Base-by-base conservation (phyloP, 2,797 vertebrate species). In the Babyrousa celebensis region DNA sequence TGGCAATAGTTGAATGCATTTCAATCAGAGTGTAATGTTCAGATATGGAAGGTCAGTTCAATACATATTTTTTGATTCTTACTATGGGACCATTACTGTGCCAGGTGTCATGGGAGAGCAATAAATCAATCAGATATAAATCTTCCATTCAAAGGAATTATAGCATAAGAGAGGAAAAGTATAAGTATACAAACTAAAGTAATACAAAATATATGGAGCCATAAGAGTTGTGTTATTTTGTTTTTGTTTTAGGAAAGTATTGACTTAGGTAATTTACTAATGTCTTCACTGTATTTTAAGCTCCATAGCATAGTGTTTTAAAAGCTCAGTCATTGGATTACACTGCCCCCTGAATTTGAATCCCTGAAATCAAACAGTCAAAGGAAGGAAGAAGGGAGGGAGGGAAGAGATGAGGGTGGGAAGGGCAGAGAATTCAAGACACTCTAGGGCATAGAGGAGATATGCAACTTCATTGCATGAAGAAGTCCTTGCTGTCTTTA, bases 111-210 rank as follows among this genome's bases (percentile, higher is more conserved):
- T 4, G 11, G 18, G 15, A 92, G 20, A 79, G 9, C 4, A 86
- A 63, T 71, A 74, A 91, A 77, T 65, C 54, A 43, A 87, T 89
- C 25, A 85, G n/a, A 40, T 48, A 4, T 14, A 68, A 54, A 48
- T 89, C 52, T 87, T 71, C 12, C 21, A 67, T 84, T 92, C 85
- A 75, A 86, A 95, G 56, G 11, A 80, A 74, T 88, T 82, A 62
- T 43, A 68, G 16, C 40, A 60, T 36, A 48, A 2, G 54, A 67
- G 56, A 40, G 7, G 12, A 63, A 82, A 85, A 36, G 3, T 43
- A 0, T 77, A 89, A 6, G 4, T 60, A 23, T 93, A 40, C 65
- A 84, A 80, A 82, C 52, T 63, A 77, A 62, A 54, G 65, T 67
- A 77, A 74, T 83, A 5, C 15, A 52, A 89, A n/a, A 10, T 48